Percentiles rank a stretch among this genome's conserved stretches.
These are phyloP conservation scores for Anoplius nigerrimus DNA, from an alignment of 2,888 invertebrate genomes.

Conservation along the genomic window DNA sequence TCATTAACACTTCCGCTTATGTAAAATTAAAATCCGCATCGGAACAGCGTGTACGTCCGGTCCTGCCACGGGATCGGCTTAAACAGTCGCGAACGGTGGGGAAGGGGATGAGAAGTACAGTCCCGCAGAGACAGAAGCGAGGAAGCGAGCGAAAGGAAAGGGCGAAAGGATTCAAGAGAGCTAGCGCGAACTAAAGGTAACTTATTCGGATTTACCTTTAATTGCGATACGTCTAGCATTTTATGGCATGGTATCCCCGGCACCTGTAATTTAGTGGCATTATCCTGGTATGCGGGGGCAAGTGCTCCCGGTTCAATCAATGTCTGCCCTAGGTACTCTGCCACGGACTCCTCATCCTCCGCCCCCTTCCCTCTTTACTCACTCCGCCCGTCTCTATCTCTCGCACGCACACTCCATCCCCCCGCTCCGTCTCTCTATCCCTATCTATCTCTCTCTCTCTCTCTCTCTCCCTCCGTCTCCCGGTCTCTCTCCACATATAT, in stretches of 20 bases:
- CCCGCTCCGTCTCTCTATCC: too few species aligned
- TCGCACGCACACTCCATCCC: conserved; percentile 15
- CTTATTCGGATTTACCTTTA: conserved; percentile 55
- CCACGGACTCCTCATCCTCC: conserved; percentile 33
- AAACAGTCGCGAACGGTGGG: neutral
- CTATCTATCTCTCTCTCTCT: conserved; percentile 21
- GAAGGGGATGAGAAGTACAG: neutral
- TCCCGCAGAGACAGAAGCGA: neutral
- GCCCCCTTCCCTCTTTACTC: conserved; percentile 27
- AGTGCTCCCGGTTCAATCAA: conserved; percentile 70
- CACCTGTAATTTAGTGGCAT: conserved; percentile 68
- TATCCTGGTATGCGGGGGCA: conserved; percentile 67
- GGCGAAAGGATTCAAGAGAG: neutral
- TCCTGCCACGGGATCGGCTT: too few species aligned
- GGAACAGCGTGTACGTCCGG: neutral
- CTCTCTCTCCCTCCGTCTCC: too few species aligned
- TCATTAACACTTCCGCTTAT: too few species aligned
- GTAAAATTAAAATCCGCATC: too few species aligned
- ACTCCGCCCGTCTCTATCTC: conserved; percentile 6
- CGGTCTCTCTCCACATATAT: conserved; percentile 16
- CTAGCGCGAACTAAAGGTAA: neutral
- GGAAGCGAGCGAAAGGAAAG: neutral
- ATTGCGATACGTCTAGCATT: conserved; percentile 61
- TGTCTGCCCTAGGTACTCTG: conserved; percentile 48
- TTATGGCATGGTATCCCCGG: conserved; percentile 45